Conservation (phyloP, 2,797 vertebrate genomes). For the Pogoniulus pusillus region DNA sequence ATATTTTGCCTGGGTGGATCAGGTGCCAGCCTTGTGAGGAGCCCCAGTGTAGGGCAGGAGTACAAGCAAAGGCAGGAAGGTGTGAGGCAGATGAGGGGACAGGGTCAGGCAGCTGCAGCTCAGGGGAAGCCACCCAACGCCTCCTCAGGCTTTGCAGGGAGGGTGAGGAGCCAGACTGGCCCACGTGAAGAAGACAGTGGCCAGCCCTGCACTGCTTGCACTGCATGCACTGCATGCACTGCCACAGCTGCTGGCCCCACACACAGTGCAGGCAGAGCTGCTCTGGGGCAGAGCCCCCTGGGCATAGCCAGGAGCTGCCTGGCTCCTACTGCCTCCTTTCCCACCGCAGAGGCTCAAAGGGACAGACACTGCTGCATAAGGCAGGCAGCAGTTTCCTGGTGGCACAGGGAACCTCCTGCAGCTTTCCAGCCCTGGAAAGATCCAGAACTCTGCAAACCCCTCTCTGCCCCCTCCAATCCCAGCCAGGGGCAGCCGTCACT, state of each 20-base stretch:
- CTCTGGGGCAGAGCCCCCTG: not conserved
- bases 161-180: not conserved
- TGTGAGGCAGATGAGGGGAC: accelerated
- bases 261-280: not conserved
- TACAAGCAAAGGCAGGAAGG: accelerated
- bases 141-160: not conserved
- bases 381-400: not conserved
- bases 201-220: not conserved
- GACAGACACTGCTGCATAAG: not conserved
- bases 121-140: not conserved
- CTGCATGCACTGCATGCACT: too few species aligned
- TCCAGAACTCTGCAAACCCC: not conserved
- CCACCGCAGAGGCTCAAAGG: not conserved
- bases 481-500: not conserved
- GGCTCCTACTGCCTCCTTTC: not conserved
- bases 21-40: not conserved
- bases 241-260: not conserved
- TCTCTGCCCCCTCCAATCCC: not conserved
- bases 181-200: not conserved
- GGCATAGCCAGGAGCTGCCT: not conserved
- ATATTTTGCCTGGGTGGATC: not conserved
- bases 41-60: not conserved
- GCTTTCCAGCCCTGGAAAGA: not conserved
- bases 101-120: not conserved
- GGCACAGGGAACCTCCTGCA: not conserved